Base-by-base conservation (phyloP, 2,113 vertebrate genomes). In the Petrocephalus microphthalmus region DNA sequence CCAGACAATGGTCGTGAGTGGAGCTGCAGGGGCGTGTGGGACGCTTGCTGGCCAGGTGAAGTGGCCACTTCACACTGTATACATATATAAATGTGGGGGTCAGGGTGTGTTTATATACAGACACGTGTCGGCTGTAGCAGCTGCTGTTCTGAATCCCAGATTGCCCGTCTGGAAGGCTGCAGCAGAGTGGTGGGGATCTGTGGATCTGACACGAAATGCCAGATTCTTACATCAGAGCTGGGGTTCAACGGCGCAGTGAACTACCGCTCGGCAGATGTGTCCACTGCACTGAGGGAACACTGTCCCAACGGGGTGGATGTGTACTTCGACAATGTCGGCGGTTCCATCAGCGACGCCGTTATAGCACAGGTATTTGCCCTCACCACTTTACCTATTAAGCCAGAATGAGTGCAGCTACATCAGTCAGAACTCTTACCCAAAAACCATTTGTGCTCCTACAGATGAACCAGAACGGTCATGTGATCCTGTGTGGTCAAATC, bases 261-360 rank as follows among this genome's bases (percentile, higher is more conserved):
- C 94, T 99, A 99, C 92, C 97, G 95, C 86, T 91, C 91, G 22
- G 96, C 89, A 1, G 93, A 96, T 13, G 91, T 99, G 7, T 89
- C 93, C 1, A 88, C 94, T 5, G 94, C 92, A 64, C 96, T 99
- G 5, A 94, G 19, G 86, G 93, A 96, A 67, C 91, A 93, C 84
- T 99, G 98, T 90, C 97, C 97, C 0, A 90, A 88, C 0, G 98
- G 98, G 74, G 95, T 99, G 71, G 97, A 99, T 89, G 91, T 98
- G 89, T 99, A 99, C 93, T 99, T 99, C 90, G 98, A 99, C 92
- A 99, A 99, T 17, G 97, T 99, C 78, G 98, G 98, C 10, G 98
- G 98, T 87, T 92, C 95, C 88, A 96, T 97, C 93, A 99, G 97
- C 19, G 96, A 99, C 57, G 49, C 93, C 0, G 96, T 99, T 54